A percentile compares a stretch with the other conserved stretches of the same genome.
Conservation (phyloP, 2,797 vertebrate species). For the Otolemur crassicaudatus region DNA sequence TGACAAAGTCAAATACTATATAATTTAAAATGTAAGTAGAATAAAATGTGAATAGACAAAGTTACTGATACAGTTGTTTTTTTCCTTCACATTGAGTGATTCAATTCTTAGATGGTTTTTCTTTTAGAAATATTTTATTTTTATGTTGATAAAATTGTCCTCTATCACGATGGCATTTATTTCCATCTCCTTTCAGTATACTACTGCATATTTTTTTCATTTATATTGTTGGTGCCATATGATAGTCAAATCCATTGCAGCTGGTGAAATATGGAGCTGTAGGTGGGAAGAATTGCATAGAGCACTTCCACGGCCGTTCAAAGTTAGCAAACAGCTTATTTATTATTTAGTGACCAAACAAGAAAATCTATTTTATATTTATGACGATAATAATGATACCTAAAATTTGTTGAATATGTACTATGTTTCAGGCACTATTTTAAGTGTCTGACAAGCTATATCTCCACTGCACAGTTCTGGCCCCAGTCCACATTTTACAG, state of each 20-base stretch:
- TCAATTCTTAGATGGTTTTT: constrained; percentile 49
- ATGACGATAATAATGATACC: not conserved
- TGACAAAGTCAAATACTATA: not conserved
- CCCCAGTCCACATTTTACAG: not conserved
- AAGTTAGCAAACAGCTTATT: not conserved
- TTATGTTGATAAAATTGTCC: not conserved
- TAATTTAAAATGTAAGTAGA: constrained; percentile 20
- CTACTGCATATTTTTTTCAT: not conserved
- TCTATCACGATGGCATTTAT: constrained; percentile 16
- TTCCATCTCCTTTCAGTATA: not conserved
- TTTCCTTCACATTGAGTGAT: not conserved
- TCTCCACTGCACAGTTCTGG: not conserved
- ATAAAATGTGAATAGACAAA: not conserved
- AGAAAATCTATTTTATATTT: constrained; percentile 18
- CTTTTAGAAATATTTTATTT: constrained; percentile 33
- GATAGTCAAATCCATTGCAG: not conserved
- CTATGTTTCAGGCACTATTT: not conserved
- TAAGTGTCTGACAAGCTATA: not conserved
- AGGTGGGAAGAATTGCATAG: not conserved
- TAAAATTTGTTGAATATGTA: not conserved
- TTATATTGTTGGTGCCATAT: not conserved
- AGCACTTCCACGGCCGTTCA: not conserved
- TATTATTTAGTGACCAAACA: not conserved
- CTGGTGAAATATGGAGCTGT: not conserved
- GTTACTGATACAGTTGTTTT: constrained; percentile 4